Percentiles rank a stretch among this genome's conserved stretches.
Evolutionary conservation across 2,797 vertebrate genomes (phyloP).

Genomic region (Periophthalmus magnuspinnatus): DNA sequence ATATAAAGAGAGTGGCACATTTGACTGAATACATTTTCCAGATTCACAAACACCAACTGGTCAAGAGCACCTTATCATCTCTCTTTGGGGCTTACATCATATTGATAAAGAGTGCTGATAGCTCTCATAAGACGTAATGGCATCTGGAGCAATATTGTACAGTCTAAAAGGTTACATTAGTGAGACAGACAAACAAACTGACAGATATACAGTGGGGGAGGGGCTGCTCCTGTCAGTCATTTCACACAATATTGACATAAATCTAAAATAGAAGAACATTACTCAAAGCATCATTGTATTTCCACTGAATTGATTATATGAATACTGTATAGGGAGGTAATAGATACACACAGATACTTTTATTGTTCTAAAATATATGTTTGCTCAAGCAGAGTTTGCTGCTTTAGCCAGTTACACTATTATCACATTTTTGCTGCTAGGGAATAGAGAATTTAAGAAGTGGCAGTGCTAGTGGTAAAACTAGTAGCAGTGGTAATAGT

Average conservation of each 20-base stretch:
- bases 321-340: neutral
- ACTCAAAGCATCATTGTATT: constrained; percentile 1
- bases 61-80: constrained; percentile 49
- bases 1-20: constrained; percentile 9
- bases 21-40: constrained; percentile 20
- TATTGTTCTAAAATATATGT: neutral
- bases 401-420: neutral
- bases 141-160: constrained; percentile 17
- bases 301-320: constrained; percentile 6
- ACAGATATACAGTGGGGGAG: constrained; percentile 11
- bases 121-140: constrained; percentile 19
- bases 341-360: neutral
- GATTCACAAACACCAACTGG: constrained; percentile 12
- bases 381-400: neutral
- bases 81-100: constrained; percentile 46
- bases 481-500: neutral
- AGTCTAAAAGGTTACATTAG: constrained; percentile 14
- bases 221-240: constrained; percentile 36
- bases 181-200: constrained; percentile 25
- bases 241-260: constrained; percentile 30
- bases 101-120: constrained; percentile 9
- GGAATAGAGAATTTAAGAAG: neutral
- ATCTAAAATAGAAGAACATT: constrained; percentile 45
- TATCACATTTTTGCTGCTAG: neutral
- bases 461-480: neutral